A percentile compares a stretch with the other conserved stretches of the same genome.
Evolutionary conservation across 2,888 invertebrate genomes (phyloP).

Genomic region (Caenorhabditis becei): DNA sequence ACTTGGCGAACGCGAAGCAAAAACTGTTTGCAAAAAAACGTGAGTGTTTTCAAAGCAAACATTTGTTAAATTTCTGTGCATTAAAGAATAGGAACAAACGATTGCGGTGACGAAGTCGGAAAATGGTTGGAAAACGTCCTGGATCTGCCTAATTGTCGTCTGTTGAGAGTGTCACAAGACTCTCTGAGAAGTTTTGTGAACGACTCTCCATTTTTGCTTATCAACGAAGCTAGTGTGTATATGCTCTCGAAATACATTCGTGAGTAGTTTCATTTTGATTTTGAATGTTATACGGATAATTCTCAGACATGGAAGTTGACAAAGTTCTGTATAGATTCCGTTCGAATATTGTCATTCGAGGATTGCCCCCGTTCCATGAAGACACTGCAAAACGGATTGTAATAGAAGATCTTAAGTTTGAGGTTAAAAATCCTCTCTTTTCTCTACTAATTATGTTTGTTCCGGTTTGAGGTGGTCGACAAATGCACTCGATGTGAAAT

Average conservation of each 20-base stretch:
- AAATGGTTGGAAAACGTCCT: conserved; percentile 87
- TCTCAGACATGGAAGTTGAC: conserved; percentile 82
- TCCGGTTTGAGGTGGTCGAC: conserved; percentile 83
- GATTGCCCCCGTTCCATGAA: conserved; percentile 88
- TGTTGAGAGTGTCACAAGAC: conserved; percentile 60
- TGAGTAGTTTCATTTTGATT: conserved; percentile 29
- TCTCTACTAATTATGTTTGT: conserved; percentile 53
- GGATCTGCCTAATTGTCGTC: conserved; percentile 60
- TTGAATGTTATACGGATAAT: not conserved
- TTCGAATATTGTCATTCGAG: conserved; percentile 90
- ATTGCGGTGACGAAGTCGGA: conserved; percentile 90
- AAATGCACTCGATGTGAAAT: conserved; percentile 94
- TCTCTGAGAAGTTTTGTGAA: conserved; percentile 85
- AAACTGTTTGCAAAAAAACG: conserved; percentile 90
- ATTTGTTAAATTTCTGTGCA: conserved; percentile 16
- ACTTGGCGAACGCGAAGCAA: conserved; percentile 85
- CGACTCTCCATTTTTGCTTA: conserved; percentile 90
- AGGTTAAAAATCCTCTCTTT: conserved; percentile 60
- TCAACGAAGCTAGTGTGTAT: conserved; percentile 88
- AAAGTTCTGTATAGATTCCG: conserved; percentile 87
- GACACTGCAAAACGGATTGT: conserved; percentile 86
- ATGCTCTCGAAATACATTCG: conserved; percentile 84
- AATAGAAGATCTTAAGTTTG: conserved; percentile 84
- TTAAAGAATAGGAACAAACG: conserved; percentile 87
- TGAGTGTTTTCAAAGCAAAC: not conserved